These are phyloP conservation scores for Patella ulyssiponensis DNA, from an alignment of 2,888 invertebrate genomes.

Conservation along the genomic window DNA sequence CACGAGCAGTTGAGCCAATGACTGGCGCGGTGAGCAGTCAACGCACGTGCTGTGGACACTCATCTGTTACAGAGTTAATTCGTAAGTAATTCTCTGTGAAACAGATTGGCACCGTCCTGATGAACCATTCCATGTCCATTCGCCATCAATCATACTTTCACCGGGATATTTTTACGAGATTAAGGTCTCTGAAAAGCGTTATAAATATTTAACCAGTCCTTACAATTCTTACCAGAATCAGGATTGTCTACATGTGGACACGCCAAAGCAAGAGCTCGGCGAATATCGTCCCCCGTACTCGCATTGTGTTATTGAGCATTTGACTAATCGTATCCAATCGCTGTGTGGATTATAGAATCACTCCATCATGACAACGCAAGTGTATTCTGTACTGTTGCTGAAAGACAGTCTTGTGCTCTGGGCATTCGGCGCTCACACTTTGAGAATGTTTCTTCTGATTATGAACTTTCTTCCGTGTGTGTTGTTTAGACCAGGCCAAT, in stretches of 20 bases:
- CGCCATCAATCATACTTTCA: neutral
- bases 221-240: conserved; percentile 6
- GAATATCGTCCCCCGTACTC: neutral
- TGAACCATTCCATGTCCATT: neutral
- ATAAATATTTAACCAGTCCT: neutral
- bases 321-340: neutral
- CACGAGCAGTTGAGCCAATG: no score
- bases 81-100: no score
- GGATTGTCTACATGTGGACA: neutral
- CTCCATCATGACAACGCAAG: neutral
- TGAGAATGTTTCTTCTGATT: neutral
- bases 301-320: neutral
- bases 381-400: neutral
- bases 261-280: no score
- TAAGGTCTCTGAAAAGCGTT: neutral
- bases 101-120: neutral
- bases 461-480: no score
- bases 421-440: neutral
- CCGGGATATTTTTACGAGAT: neutral
- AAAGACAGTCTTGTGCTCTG: neutral
- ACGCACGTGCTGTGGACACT: no score
- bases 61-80: no score
- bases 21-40: no score
- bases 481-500: no score
- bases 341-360: neutral